Base-by-base conservation (phyloP, 1,140 invertebrate species). In the Agrilus planipennis region DNA sequence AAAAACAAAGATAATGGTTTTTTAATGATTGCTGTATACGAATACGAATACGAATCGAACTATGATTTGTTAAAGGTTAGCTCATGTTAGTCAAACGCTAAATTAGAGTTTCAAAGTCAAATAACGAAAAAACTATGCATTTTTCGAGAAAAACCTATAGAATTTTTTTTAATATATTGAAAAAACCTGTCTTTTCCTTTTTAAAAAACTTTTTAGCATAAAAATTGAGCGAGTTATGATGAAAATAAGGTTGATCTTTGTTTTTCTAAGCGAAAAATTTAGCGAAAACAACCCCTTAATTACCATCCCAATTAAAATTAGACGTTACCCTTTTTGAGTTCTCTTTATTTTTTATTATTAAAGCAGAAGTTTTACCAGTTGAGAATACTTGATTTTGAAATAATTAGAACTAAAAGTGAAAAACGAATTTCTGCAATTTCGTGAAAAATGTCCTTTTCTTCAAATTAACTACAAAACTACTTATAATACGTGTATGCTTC, bases 221-320 rank as follows among this genome's bases (percentile, higher is more conserved):
- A n/a, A n/a, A 27, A 27, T 27, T 27, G 23, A 27, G 23, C 23
- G 23, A 27, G 23, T 27, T 27, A 27, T 27, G 23, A 27, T 27
- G 23, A 27, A 27, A 27, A 27, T 27, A 27, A 27, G 23, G 23
- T 27, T 9, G 23, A 27, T 27, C 23, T 7, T 12, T 27, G 12
- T 12, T 12, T 27, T 27, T 27, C 12, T 27, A 7, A 27, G 23
- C 23, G 23, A 27, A 27, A 12, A n/a, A n/a, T n/a, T n/a, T n/a
- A n/a, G n/a, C n/a, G n/a, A n/a, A n/a, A n/a, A n/a, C n/a, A n/a
- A n/a, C n/a, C n/a, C n/a, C n/a, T n/a, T n/a, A n/a, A n/a, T n/a
- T n/a, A n/a, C n/a, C n/a, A n/a, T n/a, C n/a, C n/a, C n/a, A n/a
- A n/a, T n/a, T n/a, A n/a, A n/a, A n/a, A n/a, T n/a, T n/a, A n/a